Conservation (phyloP, 2,113 vertebrate genomes). For the Pterocles gutturalis region DNA sequence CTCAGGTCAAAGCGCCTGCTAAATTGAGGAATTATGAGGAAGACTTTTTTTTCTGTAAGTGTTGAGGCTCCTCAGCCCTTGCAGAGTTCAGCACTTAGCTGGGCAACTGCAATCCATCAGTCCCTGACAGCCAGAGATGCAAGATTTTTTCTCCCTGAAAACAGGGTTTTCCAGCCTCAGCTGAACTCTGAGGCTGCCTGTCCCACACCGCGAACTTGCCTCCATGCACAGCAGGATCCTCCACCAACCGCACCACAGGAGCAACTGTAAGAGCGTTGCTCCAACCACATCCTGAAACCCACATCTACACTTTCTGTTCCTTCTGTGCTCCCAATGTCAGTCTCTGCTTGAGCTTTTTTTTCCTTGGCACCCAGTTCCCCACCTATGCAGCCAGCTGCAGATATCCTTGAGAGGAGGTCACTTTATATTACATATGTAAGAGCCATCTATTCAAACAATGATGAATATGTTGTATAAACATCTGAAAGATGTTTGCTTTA, state of each 20-base stretch:
- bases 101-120: background rate
- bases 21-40: background rate
- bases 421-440: background rate
- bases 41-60: background rate
- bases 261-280: rapidly evolving
- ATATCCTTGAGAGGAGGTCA: background rate
- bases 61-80: background rate
- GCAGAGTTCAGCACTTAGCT: background rate
- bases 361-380: background rate
- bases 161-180: background rate
- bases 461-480: background rate
- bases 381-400: background rate
- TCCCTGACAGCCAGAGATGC: background rate
- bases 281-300: background rate
- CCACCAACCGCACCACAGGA: background rate
- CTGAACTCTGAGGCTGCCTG: background rate
- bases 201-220: background rate
- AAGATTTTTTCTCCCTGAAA: background rate
- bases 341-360: background rate
- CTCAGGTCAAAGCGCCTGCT: background rate
- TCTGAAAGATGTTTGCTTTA: background rate
- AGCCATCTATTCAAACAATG: background rate
- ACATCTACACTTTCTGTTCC: background rate
- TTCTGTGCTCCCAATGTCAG: background rate
- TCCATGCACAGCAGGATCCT: background rate